Evolutionary conservation across 1,140 invertebrate genomes (phyloP), one percentile per base, ranked within the genome.

Genomic region (Lethrus apterus): DNA sequence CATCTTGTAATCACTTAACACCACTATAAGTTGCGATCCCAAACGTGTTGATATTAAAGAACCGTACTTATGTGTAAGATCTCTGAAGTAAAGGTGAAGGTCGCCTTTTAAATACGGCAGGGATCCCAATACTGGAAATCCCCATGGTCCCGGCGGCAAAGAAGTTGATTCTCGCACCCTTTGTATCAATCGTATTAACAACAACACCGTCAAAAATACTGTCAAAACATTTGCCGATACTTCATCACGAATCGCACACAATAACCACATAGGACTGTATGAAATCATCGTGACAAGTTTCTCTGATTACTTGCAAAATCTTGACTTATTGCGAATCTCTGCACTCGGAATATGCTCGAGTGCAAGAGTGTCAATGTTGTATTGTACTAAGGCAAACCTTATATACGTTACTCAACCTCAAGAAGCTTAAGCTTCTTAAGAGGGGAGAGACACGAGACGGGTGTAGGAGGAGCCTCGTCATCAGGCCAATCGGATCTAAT

Each of bases 71-170:
- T 79, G 74, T 9, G 84, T 77, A 51, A 93, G 66, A 46, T 84
- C 75, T 52, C 79, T 71, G 66, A 86, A 87, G 9, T 80, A 76
- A n/a, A 86, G 74, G 68, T 93, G 88, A 20, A 83, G 75, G 52
- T 83, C 78, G 23, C 75, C 76, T 44, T 79, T 84, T 52, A 93
- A 71, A 64, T 85, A 88, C 0, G 84, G 82, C 24, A 93, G 67
- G 59, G 84, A 91, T 8, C 90, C 90, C 33, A 90, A 67, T 30
- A 92, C 68, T 4, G 89, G 89, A 8, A 88, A 59, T 1, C 88
- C 86, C 80, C 81, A 84, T 0, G 90, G 90, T 2, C 90, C 89
- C 0, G 90, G 89, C 0, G 89, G 89, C 44, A 90, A 63, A 30
- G 69, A 70, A 14, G 69, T 65, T 15, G 75, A 57, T 48, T 80